Evolutionary conservation across 2,797 vertebrate species (phyloP), one percentile per base, ranked within the genome.

Genomic region (Melanotaenia maccullochi): DNA sequence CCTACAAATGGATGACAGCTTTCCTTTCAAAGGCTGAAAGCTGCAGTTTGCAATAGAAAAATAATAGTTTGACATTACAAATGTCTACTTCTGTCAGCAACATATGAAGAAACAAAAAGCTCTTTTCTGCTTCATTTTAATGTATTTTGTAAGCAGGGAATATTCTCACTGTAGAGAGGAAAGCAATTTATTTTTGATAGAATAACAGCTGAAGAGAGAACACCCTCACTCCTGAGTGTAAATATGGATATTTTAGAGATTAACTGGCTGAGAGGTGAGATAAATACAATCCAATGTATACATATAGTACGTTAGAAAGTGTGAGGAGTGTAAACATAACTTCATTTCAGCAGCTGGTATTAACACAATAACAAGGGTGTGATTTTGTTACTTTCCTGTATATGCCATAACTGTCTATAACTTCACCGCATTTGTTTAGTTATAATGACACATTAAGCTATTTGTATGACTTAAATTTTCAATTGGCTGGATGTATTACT

Each of bases 361-460:
- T 32, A 32, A 78, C 68, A 73, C 81, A 61, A 62, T 73, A 61
- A 88, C 33, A 16, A 9, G 67, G 65, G 22, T 64, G 24, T 64
- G 49, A 14, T 56, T 70, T 75, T 51, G 38, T 51, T 25, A 20
- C 28, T 54, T 38, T 65, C 30, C 20, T 9, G 13, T 44, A 44
- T 44, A 18, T 44, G 42, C 4, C 42, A 2, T 20, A 44, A 5
- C 1, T 20, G 16, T 44, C 42, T 20, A 1, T 20, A 44, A 52
- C 12, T 30, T 28, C 52, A 40, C 13, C 3, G 38, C 3, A 40
- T 14, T 40, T 5, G 5, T 55, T 28, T 16, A 6, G 25, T 55
- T 14, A 30, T 55, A 14, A 40, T 40, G 13, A 40, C 3, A 40
- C 13, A 40, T 40, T 1, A 14, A 40, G 3, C 12, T 16, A 13